Evolutionary conservation across 1,140 invertebrate genomes (phyloP).

Genomic region (Ridgeia piscesae): DNA sequence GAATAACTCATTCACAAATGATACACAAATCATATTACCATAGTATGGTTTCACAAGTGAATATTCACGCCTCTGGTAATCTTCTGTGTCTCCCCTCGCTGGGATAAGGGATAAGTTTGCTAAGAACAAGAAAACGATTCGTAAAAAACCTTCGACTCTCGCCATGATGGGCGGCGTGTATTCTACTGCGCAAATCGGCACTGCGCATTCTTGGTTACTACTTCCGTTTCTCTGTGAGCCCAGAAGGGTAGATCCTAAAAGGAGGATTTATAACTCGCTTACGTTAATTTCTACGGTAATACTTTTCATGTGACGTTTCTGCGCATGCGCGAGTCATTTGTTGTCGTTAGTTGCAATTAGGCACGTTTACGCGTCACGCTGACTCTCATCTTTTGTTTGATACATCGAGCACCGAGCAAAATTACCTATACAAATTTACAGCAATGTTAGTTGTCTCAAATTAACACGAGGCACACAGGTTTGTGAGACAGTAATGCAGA

Average conservation of each 20-base stretch:
- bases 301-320: too few relatives aligned
- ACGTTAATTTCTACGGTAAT: too few relatives aligned
- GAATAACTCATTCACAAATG: background rate
- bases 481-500: too few relatives aligned
- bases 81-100: slow-evolving; percentile 4
- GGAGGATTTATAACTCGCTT: background rate
- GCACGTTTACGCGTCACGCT: too few relatives aligned
- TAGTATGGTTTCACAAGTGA: slow-evolving; percentile 26
- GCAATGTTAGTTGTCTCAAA: too few relatives aligned
- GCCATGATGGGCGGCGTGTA: slow-evolving; percentile 2
- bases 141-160: background rate
- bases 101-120: background rate
- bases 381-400: too few relatives aligned
- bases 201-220: background rate
- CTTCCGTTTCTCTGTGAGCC: background rate
- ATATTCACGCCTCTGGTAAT: slow-evolving; percentile 23
- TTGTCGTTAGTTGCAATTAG: too few relatives aligned
- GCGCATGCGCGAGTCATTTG: too few relatives aligned
- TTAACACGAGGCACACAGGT: too few relatives aligned
- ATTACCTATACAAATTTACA: too few relatives aligned
- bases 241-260: background rate
- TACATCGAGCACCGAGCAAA: too few relatives aligned
- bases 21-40: background rate
- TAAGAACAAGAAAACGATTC: background rate
- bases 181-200: background rate